phyloP scores from a whole-genome alignment of 2,888 invertebrate genomes.

The Drosophila yooni region DNA sequence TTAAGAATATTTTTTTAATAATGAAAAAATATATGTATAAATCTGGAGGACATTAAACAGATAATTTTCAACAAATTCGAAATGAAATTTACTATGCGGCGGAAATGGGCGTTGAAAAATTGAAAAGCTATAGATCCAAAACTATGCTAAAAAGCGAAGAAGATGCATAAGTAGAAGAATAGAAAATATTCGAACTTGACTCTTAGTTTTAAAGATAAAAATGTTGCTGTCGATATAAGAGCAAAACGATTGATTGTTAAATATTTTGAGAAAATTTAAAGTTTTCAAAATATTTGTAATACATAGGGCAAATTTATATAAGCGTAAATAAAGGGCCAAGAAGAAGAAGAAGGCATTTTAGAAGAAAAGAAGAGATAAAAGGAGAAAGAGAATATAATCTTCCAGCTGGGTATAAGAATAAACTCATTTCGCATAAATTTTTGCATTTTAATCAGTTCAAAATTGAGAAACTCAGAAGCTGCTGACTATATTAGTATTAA shows the following conservation, averaged over 20 bases:
- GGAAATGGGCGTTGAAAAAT: background rate
- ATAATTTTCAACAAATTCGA: constrained; percentile 27
- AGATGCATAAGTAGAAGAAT: background rate
- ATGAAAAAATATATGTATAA: constrained; percentile 15
- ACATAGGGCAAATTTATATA: background rate
- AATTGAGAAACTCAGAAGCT: background rate
- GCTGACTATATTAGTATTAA: background rate
- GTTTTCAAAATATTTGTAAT: background rate
- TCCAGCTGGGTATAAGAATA: background rate
- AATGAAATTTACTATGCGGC: background rate
- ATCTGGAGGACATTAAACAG: constrained; percentile 74
- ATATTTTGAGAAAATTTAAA: background rate
- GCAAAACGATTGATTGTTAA: background rate
- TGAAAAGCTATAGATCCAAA: background rate
- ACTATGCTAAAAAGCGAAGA: background rate
- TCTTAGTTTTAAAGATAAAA: background rate
- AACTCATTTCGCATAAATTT: background rate
- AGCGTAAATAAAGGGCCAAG: background rate
- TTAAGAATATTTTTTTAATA: constrained; percentile 26
- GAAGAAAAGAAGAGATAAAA: background rate
- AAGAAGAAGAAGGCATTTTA: background rate
- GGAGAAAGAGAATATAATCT: background rate
- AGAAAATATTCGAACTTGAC: background rate
- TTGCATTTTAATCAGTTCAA: background rate
- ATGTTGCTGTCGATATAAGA: background rate